These are phyloP conservation scores for Mycalesis mineus DNA, from an alignment of 2,888 invertebrate genomes.

Conservation along the genomic window DNA sequence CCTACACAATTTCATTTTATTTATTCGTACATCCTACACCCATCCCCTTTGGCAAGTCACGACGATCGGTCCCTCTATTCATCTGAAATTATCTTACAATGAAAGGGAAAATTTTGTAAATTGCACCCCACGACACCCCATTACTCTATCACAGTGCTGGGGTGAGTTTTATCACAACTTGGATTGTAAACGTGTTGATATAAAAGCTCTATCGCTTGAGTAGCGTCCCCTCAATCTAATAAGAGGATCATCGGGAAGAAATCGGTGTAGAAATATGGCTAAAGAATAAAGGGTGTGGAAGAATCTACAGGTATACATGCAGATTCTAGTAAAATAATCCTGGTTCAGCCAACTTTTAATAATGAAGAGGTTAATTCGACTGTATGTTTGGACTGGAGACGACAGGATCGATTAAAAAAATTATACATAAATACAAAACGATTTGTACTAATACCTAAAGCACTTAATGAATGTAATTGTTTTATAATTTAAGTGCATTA, in stretches of 20 bases:
- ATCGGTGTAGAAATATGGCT: constrained; percentile 6
- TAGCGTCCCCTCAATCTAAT: constrained; percentile 10
- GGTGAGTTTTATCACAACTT: constrained; percentile 41
- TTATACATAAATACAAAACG: no score
- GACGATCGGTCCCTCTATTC: constrained; percentile 50
- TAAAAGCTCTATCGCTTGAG: constrained; percentile 15
- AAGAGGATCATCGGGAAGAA: constrained; percentile 3
- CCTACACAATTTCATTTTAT: no score
- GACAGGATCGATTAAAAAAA: no score
- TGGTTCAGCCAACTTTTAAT: no score
- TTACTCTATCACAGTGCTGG: constrained; percentile 52
- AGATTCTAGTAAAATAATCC: no score
- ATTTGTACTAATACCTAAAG: no score
- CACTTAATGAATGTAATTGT: no score
- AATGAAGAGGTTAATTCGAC: no score
- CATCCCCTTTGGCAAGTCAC: constrained; percentile 54
- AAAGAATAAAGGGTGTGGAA: neutral
- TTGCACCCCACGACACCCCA: constrained; percentile 63
- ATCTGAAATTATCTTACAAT: constrained; percentile 63
- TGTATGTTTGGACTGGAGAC: no score
- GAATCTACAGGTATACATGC: neutral
- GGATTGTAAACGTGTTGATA: constrained; percentile 25
- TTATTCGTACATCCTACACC: constrained; percentile 6
- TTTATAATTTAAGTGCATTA: no score
- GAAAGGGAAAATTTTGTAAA: constrained; percentile 66